These are phyloP conservation scores for Trissolcus brochymenae DNA, from an alignment of 2,888 invertebrate species.

Conservation along the genomic window DNA sequence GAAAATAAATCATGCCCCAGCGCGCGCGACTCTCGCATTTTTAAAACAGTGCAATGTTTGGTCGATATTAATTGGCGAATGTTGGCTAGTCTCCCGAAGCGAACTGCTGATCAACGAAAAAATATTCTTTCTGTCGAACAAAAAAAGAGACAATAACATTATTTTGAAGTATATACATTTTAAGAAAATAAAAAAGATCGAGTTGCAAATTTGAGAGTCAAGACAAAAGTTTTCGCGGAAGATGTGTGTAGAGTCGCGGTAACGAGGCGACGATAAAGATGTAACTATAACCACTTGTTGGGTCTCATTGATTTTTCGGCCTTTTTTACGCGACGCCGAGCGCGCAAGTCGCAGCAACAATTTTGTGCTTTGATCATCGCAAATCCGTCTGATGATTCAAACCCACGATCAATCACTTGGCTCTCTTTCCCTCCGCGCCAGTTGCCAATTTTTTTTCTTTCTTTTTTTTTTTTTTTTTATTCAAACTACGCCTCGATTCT, in stretches of 20 bases:
- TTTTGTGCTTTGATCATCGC: constrained; percentile 18
- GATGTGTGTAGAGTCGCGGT: constrained; percentile 25
- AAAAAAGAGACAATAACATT: no score
- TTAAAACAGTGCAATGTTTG: constrained; percentile 21
- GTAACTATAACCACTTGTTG: constrained; percentile 61
- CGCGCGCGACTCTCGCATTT: constrained; percentile 14
- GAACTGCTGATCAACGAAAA: no score
- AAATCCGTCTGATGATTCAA: constrained; percentile 13
- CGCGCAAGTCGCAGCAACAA: background rate
- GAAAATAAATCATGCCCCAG: background rate
- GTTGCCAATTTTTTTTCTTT: constrained; percentile 13
- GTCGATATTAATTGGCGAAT: background rate
- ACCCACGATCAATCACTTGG: constrained; percentile 14
- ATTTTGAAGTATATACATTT: no score
- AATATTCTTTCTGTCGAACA: no score
- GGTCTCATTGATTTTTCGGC: constrained; percentile 59
- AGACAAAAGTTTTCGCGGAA: constrained; percentile 13
- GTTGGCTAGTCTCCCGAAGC: no score
- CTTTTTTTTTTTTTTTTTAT: no score
- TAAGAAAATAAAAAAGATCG: no score
- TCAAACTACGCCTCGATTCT: constrained; percentile 6
- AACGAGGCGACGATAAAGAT: constrained; percentile 33
- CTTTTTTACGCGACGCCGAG: constrained; percentile 44
- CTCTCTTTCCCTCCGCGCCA: constrained; percentile 17
- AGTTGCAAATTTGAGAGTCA: no score